A percentile compares a stretch with the other conserved stretches of the same genome.
These are phyloP conservation scores for Enteromius fasciolatus DNA, from an alignment of 2,797 vertebrate species.

Conservation along the genomic window DNA sequence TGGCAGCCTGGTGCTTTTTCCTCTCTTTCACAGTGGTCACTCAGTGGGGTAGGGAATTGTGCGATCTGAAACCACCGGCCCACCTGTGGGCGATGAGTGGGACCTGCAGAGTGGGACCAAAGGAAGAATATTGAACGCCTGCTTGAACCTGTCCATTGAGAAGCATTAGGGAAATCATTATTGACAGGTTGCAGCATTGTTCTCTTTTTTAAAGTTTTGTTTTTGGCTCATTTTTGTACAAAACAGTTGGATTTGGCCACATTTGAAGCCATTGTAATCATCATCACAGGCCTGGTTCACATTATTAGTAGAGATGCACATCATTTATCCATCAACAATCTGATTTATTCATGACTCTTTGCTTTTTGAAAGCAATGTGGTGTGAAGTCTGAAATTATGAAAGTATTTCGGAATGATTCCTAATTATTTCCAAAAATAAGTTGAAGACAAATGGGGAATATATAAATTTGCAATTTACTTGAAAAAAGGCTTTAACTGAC, in stretches of 20 bases:
- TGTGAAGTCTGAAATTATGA: not conserved
- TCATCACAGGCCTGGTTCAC: not conserved
- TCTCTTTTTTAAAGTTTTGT: not conserved
- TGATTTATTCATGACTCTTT: not conserved
- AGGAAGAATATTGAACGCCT: constrained; percentile 27
- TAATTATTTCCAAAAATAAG: not conserved
- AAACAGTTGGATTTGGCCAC: not conserved
- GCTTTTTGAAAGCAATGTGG: not conserved
- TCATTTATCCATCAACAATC: not conserved
- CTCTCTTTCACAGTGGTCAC: constrained; percentile 29
- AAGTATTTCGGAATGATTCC: not conserved
- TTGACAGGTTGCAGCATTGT: constrained; percentile 38
- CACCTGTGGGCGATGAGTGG: constrained; percentile 22
- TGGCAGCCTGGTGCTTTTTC: constrained; percentile 27
- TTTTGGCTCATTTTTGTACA: not conserved
- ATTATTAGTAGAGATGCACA: not conserved
- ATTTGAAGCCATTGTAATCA: not conserved
- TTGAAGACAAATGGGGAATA: too few species aligned
- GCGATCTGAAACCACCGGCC: constrained; percentile 30
- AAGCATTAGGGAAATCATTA: constrained; percentile 31
- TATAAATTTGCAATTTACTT: too few species aligned
- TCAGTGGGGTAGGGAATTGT: constrained; percentile 35
- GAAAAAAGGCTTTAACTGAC: too few species aligned
- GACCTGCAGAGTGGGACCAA: constrained; percentile 38
- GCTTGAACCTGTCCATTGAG: constrained; percentile 37